Base-by-base conservation (phyloP, 2,888 invertebrate species). In the Troilus luridus region DNA sequence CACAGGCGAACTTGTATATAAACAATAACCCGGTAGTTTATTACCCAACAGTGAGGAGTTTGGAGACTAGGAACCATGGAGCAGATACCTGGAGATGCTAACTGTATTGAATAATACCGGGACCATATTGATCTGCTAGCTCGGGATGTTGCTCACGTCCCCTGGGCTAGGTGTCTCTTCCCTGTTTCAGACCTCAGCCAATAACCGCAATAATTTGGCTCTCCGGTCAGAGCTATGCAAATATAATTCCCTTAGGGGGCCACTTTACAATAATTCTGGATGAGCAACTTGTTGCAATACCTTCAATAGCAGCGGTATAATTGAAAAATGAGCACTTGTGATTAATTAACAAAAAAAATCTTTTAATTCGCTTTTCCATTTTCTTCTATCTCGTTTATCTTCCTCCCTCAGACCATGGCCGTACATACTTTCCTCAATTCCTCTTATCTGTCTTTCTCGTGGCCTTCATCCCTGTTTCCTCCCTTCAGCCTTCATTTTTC, bases 121-220 rank as follows among this genome's bases (percentile, higher is more conserved):
- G 72, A 27, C 72, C 72, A 77, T 77, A 77, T 77, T 77, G 72
- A 77, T 77, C 72, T 77, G n/a, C 0, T 17, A 24, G 64, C 17
- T 77, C 41, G 72, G 72, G 27, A 77, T 77, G 72, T 41, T 3
- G 27, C 72, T 77, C 72, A 77, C 72, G 72, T 77, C 27, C 27
- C 17, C 21, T 41, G 14, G 27, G 72, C 12, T 19, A 77, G 72
- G 72, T 41, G 41, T 41, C 72, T 41, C 72, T 41, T 41, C 24
- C 12, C 41, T 41, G 72, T 77, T 77, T 8, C 72, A 7, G n/a
- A 3, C 24, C 11, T 12, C 24, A 67, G 24, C 24, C 6, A 41
- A 77, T 77, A 77, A 77, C 72, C 72, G 12, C 72, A 77, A 77
- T 41, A 77, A 77, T 77, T 77, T 77, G 41, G 17, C 72, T 41